Percentiles rank a stretch among this genome's conserved stretches.
Evolutionary conservation across 2,113 vertebrate species (phyloP).

Genomic region (Lepisosteus oculatus): DNA sequence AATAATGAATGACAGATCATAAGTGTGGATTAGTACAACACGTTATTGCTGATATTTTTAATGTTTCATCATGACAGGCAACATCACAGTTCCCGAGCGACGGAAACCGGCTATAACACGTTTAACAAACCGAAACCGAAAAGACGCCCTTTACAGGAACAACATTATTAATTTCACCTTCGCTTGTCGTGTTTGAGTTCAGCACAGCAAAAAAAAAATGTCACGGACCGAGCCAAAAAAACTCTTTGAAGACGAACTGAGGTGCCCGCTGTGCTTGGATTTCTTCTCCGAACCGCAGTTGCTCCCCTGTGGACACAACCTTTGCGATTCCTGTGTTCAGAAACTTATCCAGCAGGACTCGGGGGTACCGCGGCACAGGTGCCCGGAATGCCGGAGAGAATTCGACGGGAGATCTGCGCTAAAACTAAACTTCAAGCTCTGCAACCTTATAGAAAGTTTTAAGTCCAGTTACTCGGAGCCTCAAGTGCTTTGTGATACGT

Average conservation of each 20-base stretch:
- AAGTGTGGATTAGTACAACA: too few species aligned
- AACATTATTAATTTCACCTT: neutral
- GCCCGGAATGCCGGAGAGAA: slow-evolving; percentile 64
- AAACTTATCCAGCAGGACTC: slow-evolving; percentile 41
- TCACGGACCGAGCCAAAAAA: too few species aligned
- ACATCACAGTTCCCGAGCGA: too few species aligned
- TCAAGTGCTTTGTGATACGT: slow-evolving; percentile 59
- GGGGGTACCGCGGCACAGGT: slow-evolving; percentile 46
- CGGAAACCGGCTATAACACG: too few species aligned
- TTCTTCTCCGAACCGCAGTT: slow-evolving; percentile 59
- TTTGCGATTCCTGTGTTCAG: slow-evolving; percentile 62
- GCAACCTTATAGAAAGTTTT: slow-evolving; percentile 61
- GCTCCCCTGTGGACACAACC: slow-evolving; percentile 66
- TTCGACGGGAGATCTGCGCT: slow-evolving; percentile 35
- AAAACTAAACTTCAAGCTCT: slow-evolving; percentile 67
- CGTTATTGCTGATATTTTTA: too few species aligned
- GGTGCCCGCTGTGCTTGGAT: slow-evolving; percentile 64
- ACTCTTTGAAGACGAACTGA: slow-evolving; percentile 58
- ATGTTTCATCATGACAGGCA: too few species aligned
- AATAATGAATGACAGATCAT: too few species aligned
- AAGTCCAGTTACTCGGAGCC: rapidly evolving
- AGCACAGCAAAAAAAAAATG: neutral
- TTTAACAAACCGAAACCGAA: too few species aligned
- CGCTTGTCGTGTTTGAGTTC: neutral
- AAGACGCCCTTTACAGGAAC: too few species aligned